phyloP scores from a whole-genome alignment of 2,113 vertebrate species.

The Ptilonorhynchus violaceus region DNA sequence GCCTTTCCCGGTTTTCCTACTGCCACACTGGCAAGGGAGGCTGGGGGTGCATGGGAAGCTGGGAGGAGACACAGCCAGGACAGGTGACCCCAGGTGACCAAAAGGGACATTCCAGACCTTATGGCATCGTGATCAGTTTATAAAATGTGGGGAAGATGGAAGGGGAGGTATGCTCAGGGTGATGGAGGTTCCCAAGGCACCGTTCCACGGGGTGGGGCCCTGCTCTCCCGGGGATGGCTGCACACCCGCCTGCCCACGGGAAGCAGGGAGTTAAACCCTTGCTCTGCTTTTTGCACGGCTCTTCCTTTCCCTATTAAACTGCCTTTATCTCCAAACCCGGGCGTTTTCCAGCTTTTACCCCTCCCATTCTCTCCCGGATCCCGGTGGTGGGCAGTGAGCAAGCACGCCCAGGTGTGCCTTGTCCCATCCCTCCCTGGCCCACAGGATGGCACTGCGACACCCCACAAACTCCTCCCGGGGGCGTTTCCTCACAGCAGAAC shows the following conservation, averaged over 20 bases:
- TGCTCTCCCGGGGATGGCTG: background rate
- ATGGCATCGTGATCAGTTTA: too few relatives aligned
- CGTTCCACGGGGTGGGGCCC: too few relatives aligned
- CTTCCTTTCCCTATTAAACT: background rate
- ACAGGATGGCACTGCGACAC: conserved; percentile 12
- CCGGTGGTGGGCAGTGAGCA: too few relatives aligned
- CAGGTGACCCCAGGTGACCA: background rate
- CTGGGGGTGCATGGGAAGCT: background rate
- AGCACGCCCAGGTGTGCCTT: too few relatives aligned
- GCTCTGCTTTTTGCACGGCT: background rate
- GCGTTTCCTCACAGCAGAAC: background rate
- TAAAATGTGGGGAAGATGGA: background rate
- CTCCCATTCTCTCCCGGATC: background rate
- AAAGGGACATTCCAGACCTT: background rate
- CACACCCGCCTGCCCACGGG: background rate
- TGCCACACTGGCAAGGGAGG: background rate
- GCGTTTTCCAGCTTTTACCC: background rate
- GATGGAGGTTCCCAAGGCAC: background rate
- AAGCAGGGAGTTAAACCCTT: background rate
- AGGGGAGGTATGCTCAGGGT: background rate
- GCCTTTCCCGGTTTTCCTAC: background rate
- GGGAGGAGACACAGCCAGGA: background rate
- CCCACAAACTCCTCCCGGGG: background rate
- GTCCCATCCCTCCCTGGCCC: background rate
- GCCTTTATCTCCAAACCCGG: background rate